phyloP scores from a whole-genome alignment of 1,140 invertebrate species.

The Anadara kagoshimensis region DNA sequence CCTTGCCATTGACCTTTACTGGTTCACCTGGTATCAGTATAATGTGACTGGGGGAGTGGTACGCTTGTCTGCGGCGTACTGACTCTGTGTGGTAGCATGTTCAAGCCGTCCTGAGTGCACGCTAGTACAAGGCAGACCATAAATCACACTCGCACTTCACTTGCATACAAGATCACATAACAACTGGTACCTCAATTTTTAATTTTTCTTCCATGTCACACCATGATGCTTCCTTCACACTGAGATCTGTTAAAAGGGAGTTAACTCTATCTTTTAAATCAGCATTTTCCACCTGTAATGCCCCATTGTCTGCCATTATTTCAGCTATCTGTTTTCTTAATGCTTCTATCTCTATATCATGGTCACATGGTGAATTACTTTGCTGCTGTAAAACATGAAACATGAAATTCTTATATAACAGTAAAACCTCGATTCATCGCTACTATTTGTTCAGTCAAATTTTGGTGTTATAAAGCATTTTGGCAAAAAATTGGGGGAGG shows the following conservation, averaged over 20 bases:
- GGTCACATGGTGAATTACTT: constrained; percentile 39
- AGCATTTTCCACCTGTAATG: constrained; percentile 54
- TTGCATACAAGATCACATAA: no score
- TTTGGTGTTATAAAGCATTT: not conserved
- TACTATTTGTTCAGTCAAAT: no score
- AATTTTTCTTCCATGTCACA: constrained; percentile 66
- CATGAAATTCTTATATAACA: not conserved
- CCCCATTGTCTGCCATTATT: constrained; percentile 54
- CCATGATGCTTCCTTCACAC: constrained; percentile 63
- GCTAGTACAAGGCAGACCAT: no score
- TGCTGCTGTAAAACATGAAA: not conserved
- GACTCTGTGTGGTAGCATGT: no score
- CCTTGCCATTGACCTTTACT: no score
- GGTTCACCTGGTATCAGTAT: no score
- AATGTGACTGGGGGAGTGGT: no score
- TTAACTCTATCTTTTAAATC: constrained; percentile 51
- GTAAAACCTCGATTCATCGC: not conserved
- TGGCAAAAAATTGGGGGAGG: not conserved
- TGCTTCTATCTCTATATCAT: constrained; percentile 48
- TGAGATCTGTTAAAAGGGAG: constrained; percentile 56
- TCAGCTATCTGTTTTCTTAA: constrained; percentile 44
- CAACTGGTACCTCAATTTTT: constrained; percentile 58
- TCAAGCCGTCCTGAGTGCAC: no score
- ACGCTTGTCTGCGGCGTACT: no score
- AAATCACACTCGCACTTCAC: no score